Conservation (phyloP, 92 coral and sea anemone genomes). For the Palythoa grandis region DNA sequence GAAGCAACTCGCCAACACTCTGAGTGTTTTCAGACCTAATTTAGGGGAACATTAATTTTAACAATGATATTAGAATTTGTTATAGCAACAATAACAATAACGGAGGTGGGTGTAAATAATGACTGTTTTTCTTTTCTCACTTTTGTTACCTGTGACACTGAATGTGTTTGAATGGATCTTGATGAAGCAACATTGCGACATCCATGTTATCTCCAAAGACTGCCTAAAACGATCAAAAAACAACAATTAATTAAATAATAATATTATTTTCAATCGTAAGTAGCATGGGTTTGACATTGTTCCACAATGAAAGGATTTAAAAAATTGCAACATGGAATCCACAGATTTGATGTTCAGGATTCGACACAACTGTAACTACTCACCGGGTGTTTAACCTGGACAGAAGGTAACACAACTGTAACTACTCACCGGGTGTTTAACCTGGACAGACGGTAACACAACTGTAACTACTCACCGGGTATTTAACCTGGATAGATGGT, state of each 20-base stretch:
- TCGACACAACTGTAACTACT: constrained; percentile 23
- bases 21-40: constrained; percentile 68
- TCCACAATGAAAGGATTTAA: not conserved
- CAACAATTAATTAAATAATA: not conserved
- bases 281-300: not conserved
- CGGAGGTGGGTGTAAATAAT: no score
- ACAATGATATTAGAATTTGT: not conserved
- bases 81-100: no score
- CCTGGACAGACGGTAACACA: constrained; percentile 52
- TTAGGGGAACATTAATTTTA: not conserved
- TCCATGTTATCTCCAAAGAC: constrained; percentile 54
- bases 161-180: constrained; percentile 63
- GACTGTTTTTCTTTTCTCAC: no score
- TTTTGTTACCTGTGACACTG: constrained; percentile 51
- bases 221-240: constrained; percentile 34
- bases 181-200: constrained; percentile 41
- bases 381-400: constrained; percentile 81
- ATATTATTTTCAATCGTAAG: not conserved
- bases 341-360: not conserved
- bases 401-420: not conserved
- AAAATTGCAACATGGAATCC: not conserved
- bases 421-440: constrained; percentile 75
- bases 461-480: constrained; percentile 67
- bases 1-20: constrained; percentile 66
- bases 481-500: constrained; percentile 76